These are phyloP conservation scores for Polymixis lichenea DNA, from an alignment of 2,888 invertebrate genomes.

Conservation along the genomic window DNA sequence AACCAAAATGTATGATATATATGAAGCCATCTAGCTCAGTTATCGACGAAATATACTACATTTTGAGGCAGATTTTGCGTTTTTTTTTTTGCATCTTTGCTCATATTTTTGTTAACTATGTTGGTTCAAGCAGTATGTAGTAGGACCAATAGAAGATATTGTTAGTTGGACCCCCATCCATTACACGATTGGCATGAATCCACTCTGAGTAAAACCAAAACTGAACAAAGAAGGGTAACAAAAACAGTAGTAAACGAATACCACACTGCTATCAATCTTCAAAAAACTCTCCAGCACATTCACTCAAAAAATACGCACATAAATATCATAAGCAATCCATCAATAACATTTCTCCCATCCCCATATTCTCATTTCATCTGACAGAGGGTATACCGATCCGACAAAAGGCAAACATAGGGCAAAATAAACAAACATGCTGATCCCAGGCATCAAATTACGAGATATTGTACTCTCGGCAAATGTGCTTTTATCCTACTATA, in stretches of 20 bases:
- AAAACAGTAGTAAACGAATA: not conserved
- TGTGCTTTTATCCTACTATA: constrained; percentile 41
- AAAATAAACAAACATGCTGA: constrained; percentile 71
- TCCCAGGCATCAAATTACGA: constrained; percentile 73
- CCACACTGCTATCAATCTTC: constrained; percentile 22
- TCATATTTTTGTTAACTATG: not conserved
- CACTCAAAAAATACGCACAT: constrained; percentile 3
- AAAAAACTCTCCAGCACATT: constrained; percentile 1
- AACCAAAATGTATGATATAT: not conserved
- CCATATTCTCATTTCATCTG: constrained; percentile 33
- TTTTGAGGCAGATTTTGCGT: too few species aligned
- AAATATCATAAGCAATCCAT: constrained; percentile 32
- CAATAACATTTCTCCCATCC: constrained; percentile 23
- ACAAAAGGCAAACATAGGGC: constrained; percentile 56
- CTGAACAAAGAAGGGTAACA: not conserved
- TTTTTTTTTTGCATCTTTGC: too few species aligned
- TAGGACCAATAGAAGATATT: not conserved
- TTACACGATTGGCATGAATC: not conserved
- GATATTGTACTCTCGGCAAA: constrained; percentile 63
- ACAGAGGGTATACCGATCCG: constrained; percentile 27
- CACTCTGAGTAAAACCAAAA: not conserved
- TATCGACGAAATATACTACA: not conserved
- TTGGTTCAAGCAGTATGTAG: not conserved
- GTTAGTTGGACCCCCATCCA: not conserved
- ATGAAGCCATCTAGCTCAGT: too few species aligned